Evolutionary conservation across 1,140 invertebrate species (phyloP).

Genomic region (Nephotettix cincticeps): DNA sequence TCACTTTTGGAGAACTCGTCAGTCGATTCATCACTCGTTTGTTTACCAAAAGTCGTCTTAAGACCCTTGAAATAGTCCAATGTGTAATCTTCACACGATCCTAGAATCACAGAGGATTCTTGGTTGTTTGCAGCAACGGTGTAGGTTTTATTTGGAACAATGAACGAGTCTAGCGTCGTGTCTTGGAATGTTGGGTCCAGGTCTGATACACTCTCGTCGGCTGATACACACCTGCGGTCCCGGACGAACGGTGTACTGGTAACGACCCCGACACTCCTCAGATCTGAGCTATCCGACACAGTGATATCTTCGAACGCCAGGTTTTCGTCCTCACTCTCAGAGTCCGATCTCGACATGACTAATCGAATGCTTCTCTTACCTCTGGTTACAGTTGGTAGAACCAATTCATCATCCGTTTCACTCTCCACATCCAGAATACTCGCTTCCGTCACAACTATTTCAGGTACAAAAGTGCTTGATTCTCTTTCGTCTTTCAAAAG

Average conservation of each 20-base stretch:
- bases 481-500: neutral
- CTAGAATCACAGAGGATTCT: slow-evolving; percentile 54
- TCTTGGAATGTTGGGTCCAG: neutral
- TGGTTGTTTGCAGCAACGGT: slow-evolving; percentile 43
- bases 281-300: neutral
- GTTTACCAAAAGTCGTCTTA: slow-evolving; percentile 46
- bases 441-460: slow-evolving; percentile 37
- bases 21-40: slow-evolving; percentile 15
- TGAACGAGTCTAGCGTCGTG: neutral
- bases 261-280: neutral
- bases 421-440: slow-evolving; percentile 21
- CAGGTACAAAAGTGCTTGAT: slow-evolving; percentile 28
- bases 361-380: slow-evolving; percentile 19
- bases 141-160: neutral
- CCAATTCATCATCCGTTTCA: slow-evolving; percentile 18
- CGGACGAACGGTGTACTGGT: neutral
- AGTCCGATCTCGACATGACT: slow-evolving; percentile 1
- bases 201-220: neutral
- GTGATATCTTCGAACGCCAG: neutral
- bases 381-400: neutral
- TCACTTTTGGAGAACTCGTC: slow-evolving; percentile 27
- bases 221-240: neutral
- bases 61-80: slow-evolving; percentile 54
- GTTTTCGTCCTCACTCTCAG: neutral
- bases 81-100: slow-evolving; percentile 55